Percentiles rank a stretch among this genome's conserved stretches.
These are phyloP conservation scores for Dysmachus trigonus DNA, from an alignment of 2,888 invertebrate genomes.

Conservation along the genomic window DNA sequence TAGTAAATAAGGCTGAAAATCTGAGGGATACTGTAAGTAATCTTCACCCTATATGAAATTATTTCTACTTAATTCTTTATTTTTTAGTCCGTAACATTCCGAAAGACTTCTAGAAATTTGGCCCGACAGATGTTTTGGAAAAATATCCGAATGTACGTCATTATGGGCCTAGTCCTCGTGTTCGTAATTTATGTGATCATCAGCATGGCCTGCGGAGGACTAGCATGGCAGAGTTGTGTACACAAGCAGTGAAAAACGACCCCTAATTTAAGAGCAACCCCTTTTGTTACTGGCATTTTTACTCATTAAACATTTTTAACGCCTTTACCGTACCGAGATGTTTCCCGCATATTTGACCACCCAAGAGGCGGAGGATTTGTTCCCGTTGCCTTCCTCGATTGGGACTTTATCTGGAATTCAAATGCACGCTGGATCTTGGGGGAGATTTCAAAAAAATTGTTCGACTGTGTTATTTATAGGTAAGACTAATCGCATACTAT, in stretches of 20 bases:
- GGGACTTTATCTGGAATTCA: neutral
- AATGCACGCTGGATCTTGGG: neutral
- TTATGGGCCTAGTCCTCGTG: conserved; percentile 71
- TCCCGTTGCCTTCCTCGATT: neutral
- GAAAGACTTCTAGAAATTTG: conserved; percentile 83
- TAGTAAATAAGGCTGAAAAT: conserved; percentile 92
- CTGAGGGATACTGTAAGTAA: conserved; percentile 83
- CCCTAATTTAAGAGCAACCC: neutral
- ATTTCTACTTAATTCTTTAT: conserved; percentile 57
- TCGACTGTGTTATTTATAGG: neutral
- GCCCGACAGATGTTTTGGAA: conserved; percentile 93
- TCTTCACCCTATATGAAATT: neutral
- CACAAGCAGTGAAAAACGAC: conserved; percentile 58
- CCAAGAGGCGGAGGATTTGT: neutral
- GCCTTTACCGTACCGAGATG: neutral
- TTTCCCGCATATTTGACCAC: neutral
- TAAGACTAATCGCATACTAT: neutral
- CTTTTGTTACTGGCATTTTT: conserved; percentile 15
- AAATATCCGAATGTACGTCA: conserved; percentile 87
- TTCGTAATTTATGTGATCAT: conserved; percentile 85
- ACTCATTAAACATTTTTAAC: neutral
- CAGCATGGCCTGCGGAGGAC: conserved; percentile 86
- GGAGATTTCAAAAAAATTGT: neutral
- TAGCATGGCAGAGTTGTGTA: conserved; percentile 79
- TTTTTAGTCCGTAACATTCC: conserved; percentile 86